A percentile compares a stretch with the other conserved stretches of the same genome.
These are phyloP conservation scores for Takifugu rubripes DNA, from an alignment of 2,797 vertebrate species.

Conservation along the genomic window DNA sequence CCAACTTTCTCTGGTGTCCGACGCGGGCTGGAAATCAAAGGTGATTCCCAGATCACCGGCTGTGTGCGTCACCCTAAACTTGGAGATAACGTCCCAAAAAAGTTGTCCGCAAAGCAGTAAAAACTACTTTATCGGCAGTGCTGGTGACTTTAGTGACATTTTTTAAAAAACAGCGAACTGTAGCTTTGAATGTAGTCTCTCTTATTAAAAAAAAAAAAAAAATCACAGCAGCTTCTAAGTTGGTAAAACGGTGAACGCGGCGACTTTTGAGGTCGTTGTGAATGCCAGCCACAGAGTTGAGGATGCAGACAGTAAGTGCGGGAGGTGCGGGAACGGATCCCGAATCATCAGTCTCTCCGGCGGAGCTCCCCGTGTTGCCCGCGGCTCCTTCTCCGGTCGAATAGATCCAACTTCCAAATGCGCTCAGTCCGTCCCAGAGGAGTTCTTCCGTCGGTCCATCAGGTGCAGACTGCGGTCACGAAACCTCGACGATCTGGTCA, in stretches of 20 bases:
- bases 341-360: slow-evolving; percentile 1
- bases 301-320: neutral
- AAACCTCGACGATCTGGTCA: slow-evolving; percentile 59
- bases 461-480: slow-evolving; percentile 57
- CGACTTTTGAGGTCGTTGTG: neutral
- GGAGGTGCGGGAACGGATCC: too few species aligned
- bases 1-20: slow-evolving; percentile 60
- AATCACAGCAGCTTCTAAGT: too few species aligned
- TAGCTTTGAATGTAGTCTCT: slow-evolving; percentile 11
- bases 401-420: slow-evolving; percentile 59
- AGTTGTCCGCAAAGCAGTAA: slow-evolving; percentile 42
- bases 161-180: slow-evolving; percentile 27
- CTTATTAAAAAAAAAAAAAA: slow-evolving; percentile 5
- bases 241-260: slow-evolving; percentile 8
- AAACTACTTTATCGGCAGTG: slow-evolving; percentile 19
- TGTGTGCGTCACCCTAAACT: slow-evolving; percentile 19
- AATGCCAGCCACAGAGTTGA: slow-evolving; percentile 4
- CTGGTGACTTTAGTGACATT: slow-evolving; percentile 27
- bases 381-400: slow-evolving; percentile 5
- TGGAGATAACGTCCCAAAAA: neutral
- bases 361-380: slow-evolving; percentile 26
- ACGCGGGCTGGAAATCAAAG: slow-evolving; percentile 60
- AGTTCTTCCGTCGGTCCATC: slow-evolving; percentile 46
- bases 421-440: slow-evolving; percentile 19
- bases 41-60: slow-evolving; percentile 44